Base-by-base conservation (phyloP, 2,113 vertebrate genomes). In the Rattus rattus region DNA sequence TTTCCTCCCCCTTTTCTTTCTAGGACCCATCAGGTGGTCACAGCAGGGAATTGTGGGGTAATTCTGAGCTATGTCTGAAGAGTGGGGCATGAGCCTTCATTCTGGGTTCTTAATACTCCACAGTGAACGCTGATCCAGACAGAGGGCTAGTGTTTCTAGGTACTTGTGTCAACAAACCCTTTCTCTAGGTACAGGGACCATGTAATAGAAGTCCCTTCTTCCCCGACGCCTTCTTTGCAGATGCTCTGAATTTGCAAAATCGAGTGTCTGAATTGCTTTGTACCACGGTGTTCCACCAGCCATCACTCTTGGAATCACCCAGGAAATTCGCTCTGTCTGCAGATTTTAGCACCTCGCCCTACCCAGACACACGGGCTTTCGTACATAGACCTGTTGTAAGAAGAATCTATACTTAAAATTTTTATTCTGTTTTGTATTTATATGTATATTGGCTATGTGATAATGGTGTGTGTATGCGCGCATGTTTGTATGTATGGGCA, bases 31-130 rank as follows among this genome's bases (percentile, higher is more conserved):
- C 81, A 90, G 30, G 28, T 94, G 30, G n/a, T 90, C 56, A 85
- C 52, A 90, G 63, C 36, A 87, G 54, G 54, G 81, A 90, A 28
- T 92, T 81, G 56, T 91, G 43, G 28, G 52, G 43, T 92, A 76
- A 56, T 72, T 94, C 56, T 61, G 28, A 83, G 30, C 52, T 63
- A 56, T 91, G 87, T 93, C 28, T 79, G 83, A 49, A 95, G 91
- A 95, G 59, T 73, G 36, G 61, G 47, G n/a, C 49, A 70, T 54
- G 47, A 47, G 30, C 2, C 54, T 95, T 90, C 77, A 77, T 28
- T 92, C 90, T 93, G 63, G 65, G 22, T 93, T 88, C 47, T 9
- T 17, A 20, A 91, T 95, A 91, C 54, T 75, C 89, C 26, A 69
- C 24, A 73, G 28, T 59, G 63, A 30, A 89, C 24, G 30, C 19